Percentiles rank a stretch among this genome's conserved stretches.
These are phyloP conservation scores for Myripristis jacobus DNA, from an alignment of 2,797 vertebrate genomes.

Conservation along the genomic window DNA sequence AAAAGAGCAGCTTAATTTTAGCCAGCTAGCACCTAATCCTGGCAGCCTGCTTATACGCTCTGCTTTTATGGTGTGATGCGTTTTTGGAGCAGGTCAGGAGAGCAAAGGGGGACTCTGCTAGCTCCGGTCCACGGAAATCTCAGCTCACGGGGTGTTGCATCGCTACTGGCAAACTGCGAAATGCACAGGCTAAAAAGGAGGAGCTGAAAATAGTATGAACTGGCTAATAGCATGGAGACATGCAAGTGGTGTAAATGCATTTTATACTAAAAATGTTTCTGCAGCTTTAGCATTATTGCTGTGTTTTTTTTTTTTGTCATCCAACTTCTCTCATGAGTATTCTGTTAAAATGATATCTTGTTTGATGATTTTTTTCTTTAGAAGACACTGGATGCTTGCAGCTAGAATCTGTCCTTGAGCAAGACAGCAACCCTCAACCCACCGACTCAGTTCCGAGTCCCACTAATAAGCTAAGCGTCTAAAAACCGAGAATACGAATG, in stretches of 20 bases:
- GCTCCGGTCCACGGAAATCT: neutral
- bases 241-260: neutral
- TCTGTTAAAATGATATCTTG: too few relatives aligned
- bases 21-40: constrained; percentile 49
- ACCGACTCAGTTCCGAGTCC: too few relatives aligned
- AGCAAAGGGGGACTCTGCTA: constrained; percentile 12
- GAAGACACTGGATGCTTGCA: too few relatives aligned
- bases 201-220: neutral
- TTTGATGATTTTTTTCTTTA: too few relatives aligned
- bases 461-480: too few relatives aligned
- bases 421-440: too few relatives aligned
- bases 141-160: constrained; percentile 1
- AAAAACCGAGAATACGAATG: too few relatives aligned
- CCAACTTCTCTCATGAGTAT: too few relatives aligned
- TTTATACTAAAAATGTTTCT: too few relatives aligned
- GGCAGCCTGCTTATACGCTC: constrained; percentile 44
- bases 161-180: constrained; percentile 2
- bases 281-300: too few relatives aligned
- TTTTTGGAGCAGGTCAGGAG: constrained; percentile 39
- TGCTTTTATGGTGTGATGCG: constrained; percentile 48
- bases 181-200: neutral
- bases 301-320: too few relatives aligned
- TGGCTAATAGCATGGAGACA: constrained; percentile 5
- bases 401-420: too few relatives aligned
- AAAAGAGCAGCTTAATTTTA: constrained; percentile 51